Evolutionary conservation across 2,888 invertebrate genomes (phyloP), one percentile per base, ranked within the genome.

Genomic region (Busseola fusca): DNA sequence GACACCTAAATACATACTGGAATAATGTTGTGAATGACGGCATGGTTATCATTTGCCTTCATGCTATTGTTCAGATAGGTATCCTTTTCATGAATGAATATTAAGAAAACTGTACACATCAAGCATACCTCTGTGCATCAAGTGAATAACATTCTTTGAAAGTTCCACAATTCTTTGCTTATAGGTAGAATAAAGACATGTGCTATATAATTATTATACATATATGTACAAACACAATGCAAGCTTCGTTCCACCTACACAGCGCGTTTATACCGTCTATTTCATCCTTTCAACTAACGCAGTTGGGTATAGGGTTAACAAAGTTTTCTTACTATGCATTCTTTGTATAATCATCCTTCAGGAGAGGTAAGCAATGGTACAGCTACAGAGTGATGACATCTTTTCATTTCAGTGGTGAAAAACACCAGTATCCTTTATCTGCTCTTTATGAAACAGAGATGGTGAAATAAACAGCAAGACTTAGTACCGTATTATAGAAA

Each of bases 191-290:
- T 42, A 25, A n/a, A 48, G 7, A 12, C 48, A 34, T 10, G 1
- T 34, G 30, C 4, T 40, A 12, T 40, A 40, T 40, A 40, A 1
- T 2, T 10, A 42, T 16, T 16, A 42, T 16, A 42, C 16, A 42
- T 0, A 3, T 7, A 4, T 5, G 14, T 16, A 9, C 12, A 14
- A 27, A 5, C 21, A 59, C 65, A 59, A 69, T 37, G 56, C 45
- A 42, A 66, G 3, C 42, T 59, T 60, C 69, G 82, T 79, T 83
- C 80, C 83, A 60, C 79, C 83, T 58, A 79, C 80, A 74, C 69
- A 50, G 66, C 57, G 27, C 68, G 52, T 69, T 79, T 83, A 73
- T 83, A 69, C 12, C 30, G n/a, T 59, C 30, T 25, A 27, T 66
- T 66, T 79, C 30, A 6, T 66, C 34, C 59, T 56, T 73, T 73